Evolutionary conservation across 2,113 vertebrate species (phyloP), one percentile per base, ranked within the genome.

Genomic region (Hymenochirus boettgeri): DNA sequence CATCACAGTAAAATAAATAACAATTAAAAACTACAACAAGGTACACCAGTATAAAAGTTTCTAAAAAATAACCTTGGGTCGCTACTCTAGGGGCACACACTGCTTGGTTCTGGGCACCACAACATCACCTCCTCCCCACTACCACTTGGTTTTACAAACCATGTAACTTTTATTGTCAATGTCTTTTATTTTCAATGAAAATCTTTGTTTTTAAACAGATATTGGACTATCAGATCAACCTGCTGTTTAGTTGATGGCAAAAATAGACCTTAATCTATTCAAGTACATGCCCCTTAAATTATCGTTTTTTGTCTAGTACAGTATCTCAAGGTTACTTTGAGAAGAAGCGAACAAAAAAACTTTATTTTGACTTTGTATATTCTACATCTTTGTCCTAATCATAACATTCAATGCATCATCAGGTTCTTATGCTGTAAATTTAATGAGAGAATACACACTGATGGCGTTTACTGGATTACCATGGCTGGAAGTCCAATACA

Each of bases 401-500:
- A 48, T 48, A 21, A 48, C 7, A 48, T 21, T 13, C 7, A 21
- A 48, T 48, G 42, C 42, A 48, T 48, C 18, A 48, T 12, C 21
- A 11, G 19, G 7, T 48, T 48, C 18, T 48, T 48, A 9, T 48
- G 46, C 9, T 48, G 46, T 48, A 48, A 22, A 48, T 22, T 48
- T 23, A 48, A 48, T 48, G 46, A 48, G 18, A 22, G 19, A 10
- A 21, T 11, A 7, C 46, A 48, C 18, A 48, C 46, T 48, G 18
- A 3, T 12, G 6, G 19, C 22, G 18, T 23, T 48, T 48, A 48
- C 46, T 22, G 46, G 21, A 48, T 48, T 48, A 22, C 46, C 46
- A 48, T 48, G 21, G 46, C 46, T 48, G 46, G 46, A 48, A 48
- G 46, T 48, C 46, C 46, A 48, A 23, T 21, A 48, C 19, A 42